Base-by-base conservation (phyloP, 53 echinoderm and acorn worm species). In the Paracentrotus lividus region DNA sequence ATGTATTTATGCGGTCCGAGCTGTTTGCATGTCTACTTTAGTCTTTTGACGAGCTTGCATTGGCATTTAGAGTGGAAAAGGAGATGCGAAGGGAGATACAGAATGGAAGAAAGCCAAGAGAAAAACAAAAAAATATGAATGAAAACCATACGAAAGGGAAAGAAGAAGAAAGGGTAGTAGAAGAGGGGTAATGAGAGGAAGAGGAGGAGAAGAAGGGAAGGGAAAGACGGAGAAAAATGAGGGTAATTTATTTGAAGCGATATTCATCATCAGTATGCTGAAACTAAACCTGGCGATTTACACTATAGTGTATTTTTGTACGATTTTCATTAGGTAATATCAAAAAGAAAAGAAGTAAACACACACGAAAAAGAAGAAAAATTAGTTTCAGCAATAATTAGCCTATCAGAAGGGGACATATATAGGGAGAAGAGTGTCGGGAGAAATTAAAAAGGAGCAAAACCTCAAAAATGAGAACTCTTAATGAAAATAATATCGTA, bases 11-110 rank as follows among this genome's bases (percentile, higher is more conserved):
- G 86, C 86, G 33, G 86, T 86, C 36, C 86, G 86, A 86, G 86
- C 86, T 86, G 89, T 89, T 89, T 89, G 65, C 89, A 44, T 64
- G 89, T 89, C 89, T 89, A 89, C 64, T 59, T 89, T 89, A 56
- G 56, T 56, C 86, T 56, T 81, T 81, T 81, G 81, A 81, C 81
- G 81, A 86, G 86, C 86, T 86, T 86, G 32, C 56, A 86, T 44
- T 33, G 86, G 86, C 86, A 86, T 86, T 56, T 56, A 34, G 26
- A 81, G 34, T 38, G 27, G 66, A 89, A 58, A 47, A 66, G 55
- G 27, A 65, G 89, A 89, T 36, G 65, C 43, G 14, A 56, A 65
- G 29, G 44, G 47, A 89, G 89, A 89, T 44, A 2, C 15, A 64
- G 34, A 57, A 89, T 40, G 44, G 44, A 55, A 59, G 59, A 51